Conservation (phyloP, 2,888 invertebrate genomes). For the Dendrolimus pini region DNA sequence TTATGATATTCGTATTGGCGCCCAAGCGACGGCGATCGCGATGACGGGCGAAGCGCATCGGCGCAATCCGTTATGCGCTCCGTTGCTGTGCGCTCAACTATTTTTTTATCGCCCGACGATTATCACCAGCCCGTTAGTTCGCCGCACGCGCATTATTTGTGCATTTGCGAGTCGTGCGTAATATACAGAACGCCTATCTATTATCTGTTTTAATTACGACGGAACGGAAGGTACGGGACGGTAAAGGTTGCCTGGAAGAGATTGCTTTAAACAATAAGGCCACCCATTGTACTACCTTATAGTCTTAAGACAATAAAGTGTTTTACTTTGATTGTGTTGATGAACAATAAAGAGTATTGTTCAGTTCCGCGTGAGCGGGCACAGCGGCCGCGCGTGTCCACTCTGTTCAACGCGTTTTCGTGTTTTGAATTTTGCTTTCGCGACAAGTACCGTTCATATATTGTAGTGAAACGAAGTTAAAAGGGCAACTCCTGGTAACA, state of each 20-base stretch:
- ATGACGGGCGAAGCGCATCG: slow-evolving; percentile 56
- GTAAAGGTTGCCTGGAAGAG: slow-evolving; percentile 20
- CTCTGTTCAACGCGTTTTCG: too few species aligned
- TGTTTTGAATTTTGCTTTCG: too few species aligned
- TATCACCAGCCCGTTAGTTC: slow-evolving; percentile 57
- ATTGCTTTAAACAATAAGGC: too few species aligned
- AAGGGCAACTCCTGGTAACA: too few species aligned
- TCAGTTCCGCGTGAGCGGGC: too few species aligned
- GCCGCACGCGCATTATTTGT: slow-evolving; percentile 50
- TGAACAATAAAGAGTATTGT: slow-evolving; percentile 26
- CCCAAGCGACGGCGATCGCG: slow-evolving; percentile 30
- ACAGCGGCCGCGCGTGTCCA: too few species aligned
- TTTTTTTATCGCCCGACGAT: slow-evolving; percentile 60
- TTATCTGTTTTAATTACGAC: neutral
- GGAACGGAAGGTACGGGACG: slow-evolving; percentile 9
- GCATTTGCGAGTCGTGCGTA: slow-evolving; percentile 12
- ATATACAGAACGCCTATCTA: too few species aligned
- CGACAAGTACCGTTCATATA: too few species aligned
- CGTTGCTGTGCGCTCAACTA: slow-evolving; percentile 16
- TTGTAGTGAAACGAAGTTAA: too few species aligned
- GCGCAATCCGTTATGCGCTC: slow-evolving; percentile 55
- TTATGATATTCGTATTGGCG: neutral
- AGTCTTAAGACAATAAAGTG: too few species aligned
- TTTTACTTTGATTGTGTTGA: too few species aligned
- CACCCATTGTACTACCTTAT: too few species aligned